Base-by-base conservation (phyloP, 2,888 invertebrate genomes). In the Pristionchus mayeri region DNA sequence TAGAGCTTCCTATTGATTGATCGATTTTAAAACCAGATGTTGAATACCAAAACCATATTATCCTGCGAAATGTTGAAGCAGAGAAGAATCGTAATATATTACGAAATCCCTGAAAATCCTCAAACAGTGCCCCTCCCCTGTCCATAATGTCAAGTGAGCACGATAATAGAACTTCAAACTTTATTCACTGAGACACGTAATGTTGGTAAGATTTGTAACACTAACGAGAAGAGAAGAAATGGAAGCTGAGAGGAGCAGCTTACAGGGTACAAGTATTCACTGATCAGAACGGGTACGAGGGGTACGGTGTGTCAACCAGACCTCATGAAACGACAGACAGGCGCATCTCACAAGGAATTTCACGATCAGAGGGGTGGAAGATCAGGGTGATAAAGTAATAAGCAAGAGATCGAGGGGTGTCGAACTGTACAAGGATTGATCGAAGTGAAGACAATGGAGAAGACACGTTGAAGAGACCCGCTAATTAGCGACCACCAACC, bases 11-110 rank as follows among this genome's bases (percentile, higher is more conserved):
- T 21, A 37, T 34, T 63, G 37, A 63, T 63, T 63, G 34, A 63
- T 63, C 63, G 30, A 21, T 27, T 18, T 18, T 63, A 63, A 34
- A 63, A 63, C 63, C 63, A 63, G 63, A 63, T 63, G 63, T 7
- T n/a, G n/a, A n/a, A n/a, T n/a, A n/a, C n/a, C n/a, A n/a, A n/a
- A n/a, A n/a, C n/a, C n/a, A n/a, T n/a, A n/a, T n/a, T n/a, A n/a
- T n/a, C 30, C 13, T 24, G 54, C 24, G 3, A n/a, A 9, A 7
- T n/a, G n/a, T 24, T 9, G 24, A 54, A 24, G 24, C 11, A 7
- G 57, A 60, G 27, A 30, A 60, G n/a, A n/a, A n/a, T n/a, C n/a
- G n/a, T n/a, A n/a, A n/a, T n/a, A n/a, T n/a, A n/a, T n/a, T n/a
- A n/a, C n/a, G n/a, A n/a, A n/a, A n/a, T n/a, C n/a, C n/a, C n/a